These are phyloP conservation scores for Pelobates fuscus DNA, from an alignment of 2,113 vertebrate species.

Conservation along the genomic window DNA sequence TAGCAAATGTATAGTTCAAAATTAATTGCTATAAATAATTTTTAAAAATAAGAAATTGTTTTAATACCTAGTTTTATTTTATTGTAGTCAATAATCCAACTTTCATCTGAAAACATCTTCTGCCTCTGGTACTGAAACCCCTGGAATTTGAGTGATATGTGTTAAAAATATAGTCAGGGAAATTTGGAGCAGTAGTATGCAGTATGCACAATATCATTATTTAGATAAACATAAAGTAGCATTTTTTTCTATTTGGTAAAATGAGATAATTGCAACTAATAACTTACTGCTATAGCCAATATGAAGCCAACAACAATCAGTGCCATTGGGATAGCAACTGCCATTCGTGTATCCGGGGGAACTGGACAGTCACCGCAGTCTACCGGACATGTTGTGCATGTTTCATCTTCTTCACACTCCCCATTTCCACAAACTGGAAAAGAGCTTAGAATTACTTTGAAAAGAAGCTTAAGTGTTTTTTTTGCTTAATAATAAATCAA, in stretches of 20 bases:
- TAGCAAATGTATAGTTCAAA: too few relatives aligned
- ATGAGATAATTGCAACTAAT: neutral
- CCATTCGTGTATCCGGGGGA: conserved; percentile 60
- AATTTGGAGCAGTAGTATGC: neutral
- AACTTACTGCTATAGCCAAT: conserved; percentile 69
- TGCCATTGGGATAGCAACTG: conserved; percentile 71
- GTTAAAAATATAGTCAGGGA: too few relatives aligned
- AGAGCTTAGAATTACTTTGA: neutral
- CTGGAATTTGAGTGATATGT: conserved; percentile 59
- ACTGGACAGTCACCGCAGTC: conserved; percentile 79
- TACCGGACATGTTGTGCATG: conserved; percentile 73
- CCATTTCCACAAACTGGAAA: conserved; percentile 74
- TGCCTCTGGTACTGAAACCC: conserved; percentile 83
- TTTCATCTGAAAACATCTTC: conserved; percentile 84
- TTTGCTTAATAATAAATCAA: too few relatives aligned
- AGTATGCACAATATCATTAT: too few relatives aligned
- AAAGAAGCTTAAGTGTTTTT: too few relatives aligned
- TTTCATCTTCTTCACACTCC: conserved; percentile 74
- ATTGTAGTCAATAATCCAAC: conserved; percentile 80
- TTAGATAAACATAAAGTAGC: too few relatives aligned
- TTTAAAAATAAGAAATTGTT: too few relatives aligned
- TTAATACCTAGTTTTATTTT: conserved; percentile 77
- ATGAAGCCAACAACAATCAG: conserved; percentile 71
- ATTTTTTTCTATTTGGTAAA: too few relatives aligned
- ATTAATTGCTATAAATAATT: too few relatives aligned